phyloP scores from a whole-genome alignment of 2,888 invertebrate species.

The Strigamia crassipes region DNA sequence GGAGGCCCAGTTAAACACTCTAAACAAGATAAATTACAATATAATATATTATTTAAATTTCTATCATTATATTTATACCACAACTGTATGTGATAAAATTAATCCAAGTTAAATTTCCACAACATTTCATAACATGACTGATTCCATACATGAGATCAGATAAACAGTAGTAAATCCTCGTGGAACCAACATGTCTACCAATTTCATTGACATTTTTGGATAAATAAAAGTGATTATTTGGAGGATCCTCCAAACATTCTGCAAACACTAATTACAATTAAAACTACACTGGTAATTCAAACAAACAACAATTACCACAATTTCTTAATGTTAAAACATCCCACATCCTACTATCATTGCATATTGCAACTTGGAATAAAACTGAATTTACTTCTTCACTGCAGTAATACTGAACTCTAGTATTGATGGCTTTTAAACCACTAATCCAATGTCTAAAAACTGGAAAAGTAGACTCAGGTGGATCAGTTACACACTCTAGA shows the following conservation, averaged over 20 bases:
- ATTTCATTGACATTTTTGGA: background rate
- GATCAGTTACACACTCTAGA: background rate
- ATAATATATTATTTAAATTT: background rate
- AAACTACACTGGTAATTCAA: background rate
- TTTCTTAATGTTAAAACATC: background rate
- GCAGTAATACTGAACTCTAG: background rate
- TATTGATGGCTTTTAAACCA: background rate
- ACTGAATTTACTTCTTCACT: background rate
- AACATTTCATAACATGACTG: background rate
- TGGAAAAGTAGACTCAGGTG: background rate
- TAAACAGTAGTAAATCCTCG: conserved; percentile 32
- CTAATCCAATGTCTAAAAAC: background rate
- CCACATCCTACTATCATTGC: conserved; percentile 8
- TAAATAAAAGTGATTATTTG: background rate
- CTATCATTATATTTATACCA: background rate
- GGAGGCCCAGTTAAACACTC: background rate
- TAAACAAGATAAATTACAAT: background rate
- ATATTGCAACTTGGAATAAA: conserved; percentile 14
- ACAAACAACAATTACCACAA: background rate
- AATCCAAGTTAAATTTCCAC: background rate
- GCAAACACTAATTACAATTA: background rate
- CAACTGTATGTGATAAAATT: background rate
- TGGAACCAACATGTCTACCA: background rate
- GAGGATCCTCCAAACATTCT: conserved; percentile 1
- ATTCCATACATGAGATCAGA: background rate